phyloP scores from a whole-genome alignment of 2,113 vertebrate species.

The Pollimyrus isidori region DNA sequence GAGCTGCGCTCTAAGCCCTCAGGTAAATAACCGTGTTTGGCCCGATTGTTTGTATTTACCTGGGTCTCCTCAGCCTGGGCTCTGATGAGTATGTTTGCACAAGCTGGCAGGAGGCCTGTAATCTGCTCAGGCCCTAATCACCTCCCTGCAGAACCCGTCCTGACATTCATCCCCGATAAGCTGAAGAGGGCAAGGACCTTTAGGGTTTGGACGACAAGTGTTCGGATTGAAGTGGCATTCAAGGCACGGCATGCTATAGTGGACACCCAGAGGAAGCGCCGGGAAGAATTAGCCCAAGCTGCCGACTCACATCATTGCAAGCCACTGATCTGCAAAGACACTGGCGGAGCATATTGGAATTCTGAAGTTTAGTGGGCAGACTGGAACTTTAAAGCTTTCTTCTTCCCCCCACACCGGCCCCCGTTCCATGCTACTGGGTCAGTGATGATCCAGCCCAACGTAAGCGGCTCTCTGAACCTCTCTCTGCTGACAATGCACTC shows the following conservation, averaged over 20 bases:
- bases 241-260: background rate
- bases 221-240: slow-evolving; percentile 23
- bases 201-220: slow-evolving; percentile 14
- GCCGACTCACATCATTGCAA: background rate
- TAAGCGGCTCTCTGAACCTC: slow-evolving; percentile 65
- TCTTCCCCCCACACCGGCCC: background rate
- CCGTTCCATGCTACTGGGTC: slow-evolving; percentile 49
- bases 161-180: slow-evolving; percentile 18
- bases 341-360: background rate
- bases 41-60: slow-evolving; percentile 7
- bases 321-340: background rate
- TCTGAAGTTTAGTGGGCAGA: background rate
- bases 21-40: slow-evolving; percentile 7
- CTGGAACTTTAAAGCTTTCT: background rate
- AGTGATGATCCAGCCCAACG: slow-evolving; percentile 52
- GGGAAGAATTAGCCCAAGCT: background rate
- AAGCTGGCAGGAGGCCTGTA: slow-evolving; percentile 29
- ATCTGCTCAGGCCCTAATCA: slow-evolving; percentile 36
- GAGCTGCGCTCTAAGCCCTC: background rate
- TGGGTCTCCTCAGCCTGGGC: background rate
- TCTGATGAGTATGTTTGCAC: slow-evolving; percentile 8
- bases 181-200: background rate
- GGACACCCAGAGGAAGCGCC: background rate
- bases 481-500: slow-evolving; percentile 59
- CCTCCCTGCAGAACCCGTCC: slow-evolving; percentile 32